Conservation (phyloP, 2,888 invertebrate genomes). For the Brachyptera risi region DNA sequence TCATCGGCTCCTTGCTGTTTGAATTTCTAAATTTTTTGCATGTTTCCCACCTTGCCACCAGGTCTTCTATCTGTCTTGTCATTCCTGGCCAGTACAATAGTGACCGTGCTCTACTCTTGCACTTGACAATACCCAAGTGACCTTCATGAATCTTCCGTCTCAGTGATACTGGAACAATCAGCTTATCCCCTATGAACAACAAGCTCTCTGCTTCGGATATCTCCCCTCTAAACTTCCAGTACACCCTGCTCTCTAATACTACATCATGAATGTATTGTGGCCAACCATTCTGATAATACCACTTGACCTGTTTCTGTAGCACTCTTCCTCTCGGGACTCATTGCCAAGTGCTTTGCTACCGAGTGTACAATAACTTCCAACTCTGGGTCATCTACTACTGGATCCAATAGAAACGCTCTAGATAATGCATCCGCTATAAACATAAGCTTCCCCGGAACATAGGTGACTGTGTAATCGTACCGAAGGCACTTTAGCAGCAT, state of each 20-base stretch:
- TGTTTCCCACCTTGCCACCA: constrained; percentile 5
- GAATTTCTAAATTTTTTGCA: constrained; percentile 2
- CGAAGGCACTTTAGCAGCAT: not conserved
- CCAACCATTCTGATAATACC: constrained; percentile 16
- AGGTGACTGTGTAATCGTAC: constrained; percentile 9
- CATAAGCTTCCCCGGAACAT: constrained; percentile 12
- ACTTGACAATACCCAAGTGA: constrained; percentile 15
- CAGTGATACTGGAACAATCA: not conserved
- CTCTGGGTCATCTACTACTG: constrained; percentile 11
- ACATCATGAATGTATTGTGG: not conserved
- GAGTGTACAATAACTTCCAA: constrained; percentile 9
- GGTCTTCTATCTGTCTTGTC: not conserved
- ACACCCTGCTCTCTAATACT: not conserved
- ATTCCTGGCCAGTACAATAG: constrained; percentile 19
- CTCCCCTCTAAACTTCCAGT: not conserved
- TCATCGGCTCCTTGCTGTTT: constrained; percentile 34
- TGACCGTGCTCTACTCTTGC: constrained; percentile 2
- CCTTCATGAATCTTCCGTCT: constrained; percentile 15
- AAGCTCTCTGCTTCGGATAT: not conserved
- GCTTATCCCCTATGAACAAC: constrained; percentile 12
- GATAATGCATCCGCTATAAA: constrained; percentile 19
- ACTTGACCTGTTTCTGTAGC: not conserved
- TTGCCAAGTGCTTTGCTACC: constrained; percentile 6
- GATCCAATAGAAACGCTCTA: constrained; percentile 6
- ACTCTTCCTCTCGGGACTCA: constrained; percentile 1